Conservation (phyloP, 2,888 invertebrate species). For the Notodonta ziczac region DNA sequence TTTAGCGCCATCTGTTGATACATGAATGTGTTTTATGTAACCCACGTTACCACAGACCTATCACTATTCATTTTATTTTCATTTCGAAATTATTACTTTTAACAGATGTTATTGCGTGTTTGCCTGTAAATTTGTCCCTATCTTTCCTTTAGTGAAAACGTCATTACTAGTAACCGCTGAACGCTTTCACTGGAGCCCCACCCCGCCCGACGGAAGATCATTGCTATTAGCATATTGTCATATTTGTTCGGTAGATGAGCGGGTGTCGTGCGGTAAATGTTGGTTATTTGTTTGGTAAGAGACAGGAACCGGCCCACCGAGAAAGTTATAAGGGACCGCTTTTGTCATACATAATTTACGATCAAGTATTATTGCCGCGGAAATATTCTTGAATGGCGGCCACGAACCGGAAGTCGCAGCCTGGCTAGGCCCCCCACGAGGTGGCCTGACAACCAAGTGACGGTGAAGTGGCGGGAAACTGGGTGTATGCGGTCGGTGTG, state of each 20-base stretch:
- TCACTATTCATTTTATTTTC: not conserved
- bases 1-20: too few species aligned
- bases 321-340: slow-evolving; percentile 8
- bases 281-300: not conserved
- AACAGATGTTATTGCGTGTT: not conserved
- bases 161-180: slow-evolving; percentile 4
- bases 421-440: too few species aligned
- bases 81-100: not conserved
- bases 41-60: not conserved
- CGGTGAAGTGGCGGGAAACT: too few species aligned
- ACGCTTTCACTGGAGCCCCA: slow-evolving; percentile 1
- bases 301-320: not conserved
- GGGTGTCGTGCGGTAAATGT: not conserved
- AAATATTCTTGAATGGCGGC: too few species aligned
- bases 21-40: too few species aligned
- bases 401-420: too few species aligned
- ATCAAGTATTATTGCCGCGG: too few species aligned
- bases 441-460: too few species aligned
- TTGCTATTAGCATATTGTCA: slow-evolving; percentile 1
- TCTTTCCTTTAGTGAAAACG: slow-evolving; percentile 2
- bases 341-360: not conserved
- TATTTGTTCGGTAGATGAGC: slow-evolving; percentile 1
- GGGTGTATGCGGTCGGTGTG: too few species aligned
- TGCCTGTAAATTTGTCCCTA: not conserved
- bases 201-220: not conserved